Evolutionary conservation across 2,888 invertebrate genomes (phyloP).

Genomic region (Plagiodera versicolora): DNA sequence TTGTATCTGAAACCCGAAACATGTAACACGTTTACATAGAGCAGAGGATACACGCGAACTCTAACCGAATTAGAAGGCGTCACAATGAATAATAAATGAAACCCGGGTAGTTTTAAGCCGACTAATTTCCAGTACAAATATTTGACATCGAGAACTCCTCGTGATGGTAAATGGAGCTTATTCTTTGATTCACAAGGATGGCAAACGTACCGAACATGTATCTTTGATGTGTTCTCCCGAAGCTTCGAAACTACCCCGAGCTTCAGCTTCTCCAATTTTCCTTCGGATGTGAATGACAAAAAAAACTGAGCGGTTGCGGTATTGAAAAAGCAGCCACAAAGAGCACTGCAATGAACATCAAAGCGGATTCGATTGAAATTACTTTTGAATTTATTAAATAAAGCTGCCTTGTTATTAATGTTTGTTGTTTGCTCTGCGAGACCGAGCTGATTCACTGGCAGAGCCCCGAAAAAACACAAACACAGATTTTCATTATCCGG

Average conservation of each 20-base stretch:
- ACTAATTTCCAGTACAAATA: neutral
- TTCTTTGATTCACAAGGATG: neutral
- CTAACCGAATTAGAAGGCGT: neutral
- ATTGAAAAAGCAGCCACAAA: slow-evolving; percentile 29
- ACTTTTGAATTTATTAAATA: slow-evolving; percentile 42
- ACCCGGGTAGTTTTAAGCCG: neutral
- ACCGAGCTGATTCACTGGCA: no score
- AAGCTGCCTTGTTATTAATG: slow-evolving; percentile 33
- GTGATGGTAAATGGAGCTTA: neutral
- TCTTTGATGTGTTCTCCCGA: neutral
- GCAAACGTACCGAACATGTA: neutral
- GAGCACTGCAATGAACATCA: slow-evolving; percentile 40
- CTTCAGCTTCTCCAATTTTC: no score
- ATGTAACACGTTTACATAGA: neutral
- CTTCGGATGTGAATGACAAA: slow-evolving; percentile 37
- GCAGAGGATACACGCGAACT: neutral
- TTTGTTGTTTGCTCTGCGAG: slow-evolving; percentile 20
- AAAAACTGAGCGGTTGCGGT: slow-evolving; percentile 28
- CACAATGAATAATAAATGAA: neutral
- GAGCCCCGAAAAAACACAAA: no score
- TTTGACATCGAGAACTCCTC: neutral
- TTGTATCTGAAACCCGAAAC: neutral
- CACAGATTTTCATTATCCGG: no score
- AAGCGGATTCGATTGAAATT: slow-evolving; percentile 44
- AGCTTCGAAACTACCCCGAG: no score